phyloP scores from a whole-genome alignment of 2,113 vertebrate species.

The Phyllostomus hastatus region DNA sequence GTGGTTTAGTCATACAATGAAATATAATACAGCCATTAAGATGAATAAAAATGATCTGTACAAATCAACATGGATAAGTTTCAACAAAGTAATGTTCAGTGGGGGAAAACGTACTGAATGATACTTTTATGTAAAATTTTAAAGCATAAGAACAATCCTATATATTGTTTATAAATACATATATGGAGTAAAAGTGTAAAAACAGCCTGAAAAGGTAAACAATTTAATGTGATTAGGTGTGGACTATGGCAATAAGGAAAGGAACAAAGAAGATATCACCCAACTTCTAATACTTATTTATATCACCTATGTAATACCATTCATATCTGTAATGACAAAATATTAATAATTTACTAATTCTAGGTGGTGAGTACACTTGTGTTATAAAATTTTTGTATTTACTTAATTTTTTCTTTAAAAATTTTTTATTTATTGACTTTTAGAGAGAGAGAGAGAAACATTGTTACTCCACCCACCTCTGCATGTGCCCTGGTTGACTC shows the following conservation, averaged over 20 bases:
- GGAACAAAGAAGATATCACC: not conserved
- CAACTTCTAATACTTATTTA: not conserved
- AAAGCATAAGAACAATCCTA: not conserved
- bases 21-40: not conserved
- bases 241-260: not conserved
- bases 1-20: not conserved
- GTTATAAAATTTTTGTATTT: not conserved
- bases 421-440: too few relatives aligned
- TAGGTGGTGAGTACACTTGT: not conserved
- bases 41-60: not conserved
- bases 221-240: constrained; percentile 22
- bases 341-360: constrained; percentile 1
- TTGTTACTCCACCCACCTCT: too few relatives aligned
- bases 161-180: not conserved
- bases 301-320: not conserved
- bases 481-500: too few relatives aligned
- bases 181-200: not conserved
- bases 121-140: not conserved
- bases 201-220: not conserved
- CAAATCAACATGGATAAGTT: not conserved
- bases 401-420: not conserved
- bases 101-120: not conserved
- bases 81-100: not conserved
- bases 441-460: too few relatives aligned
- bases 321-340: not conserved